Evolutionary conservation across 2,888 invertebrate genomes (phyloP), one percentile per base, ranked within the genome.

Genomic region (Rotaria socialis): DNA sequence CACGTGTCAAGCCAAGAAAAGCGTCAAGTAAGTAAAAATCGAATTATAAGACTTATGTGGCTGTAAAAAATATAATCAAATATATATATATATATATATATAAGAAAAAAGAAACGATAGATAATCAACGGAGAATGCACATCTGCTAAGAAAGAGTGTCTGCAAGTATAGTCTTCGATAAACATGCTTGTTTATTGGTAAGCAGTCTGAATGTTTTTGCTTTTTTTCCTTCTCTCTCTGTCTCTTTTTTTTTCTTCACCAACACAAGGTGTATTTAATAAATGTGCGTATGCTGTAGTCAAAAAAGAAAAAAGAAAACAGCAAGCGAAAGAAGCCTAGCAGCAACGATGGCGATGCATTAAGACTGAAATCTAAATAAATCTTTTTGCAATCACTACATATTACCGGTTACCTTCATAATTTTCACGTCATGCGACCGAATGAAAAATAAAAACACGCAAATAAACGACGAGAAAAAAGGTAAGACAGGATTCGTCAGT

Each of bases 291-390:
- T 67, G 19, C 35, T 8, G 67, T 67, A 41, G 35, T 67, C 60
- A 11, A 27, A 60, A 41, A 14, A 67, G 24, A 27, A 67, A 67
- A 67, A 14, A 67, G 35, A 67, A 24, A 19, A 67, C 19, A 67
- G 35, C 27, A n/a, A 67, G 67, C 67, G 67, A 67, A 67, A 35
- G 67, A 67, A 67, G 35, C 35, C 35, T 67, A 67, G 6, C 67
- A 67, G 35, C 67, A 67, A 67, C 67, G 35, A 56, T 35, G 67
- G 35, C 67, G 19, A 35, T 35, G 19, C 35, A 67, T 67, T 67
- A 41, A 35, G 67, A 67, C 35, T 67, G 35, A 56, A 67, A 60
- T 67, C 67, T 67, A 67, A 67, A 67, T 67, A 67, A 67, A 67
- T 67, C 41, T 67, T 67, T 67, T 67, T 67, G 16, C 67, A 67